Percentiles rank a stretch among this genome's conserved stretches.
These are phyloP conservation scores for Melinaea marsaeus DNA, from an alignment of 2,888 invertebrate species.

Conservation along the genomic window DNA sequence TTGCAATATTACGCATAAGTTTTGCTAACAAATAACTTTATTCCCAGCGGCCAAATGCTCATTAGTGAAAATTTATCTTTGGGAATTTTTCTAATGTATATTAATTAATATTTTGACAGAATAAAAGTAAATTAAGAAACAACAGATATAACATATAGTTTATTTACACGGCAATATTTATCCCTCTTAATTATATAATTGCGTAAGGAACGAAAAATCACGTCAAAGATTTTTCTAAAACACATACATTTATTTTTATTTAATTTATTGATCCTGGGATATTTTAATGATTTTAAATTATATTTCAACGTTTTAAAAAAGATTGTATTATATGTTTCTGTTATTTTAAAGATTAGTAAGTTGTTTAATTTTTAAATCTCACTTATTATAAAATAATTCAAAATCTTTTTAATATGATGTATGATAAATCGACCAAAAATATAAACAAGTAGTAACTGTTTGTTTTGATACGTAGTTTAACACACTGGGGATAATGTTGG, in stretches of 20 bases:
- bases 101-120: conserved; percentile 34
- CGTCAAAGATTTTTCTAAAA: no score
- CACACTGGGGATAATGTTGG: no score
- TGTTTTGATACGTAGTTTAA: no score
- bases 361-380: not conserved
- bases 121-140: conserved; percentile 10
- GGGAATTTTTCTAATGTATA: conserved; percentile 42
- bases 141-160: not conserved
- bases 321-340: not conserved
- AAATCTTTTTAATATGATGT: no score
- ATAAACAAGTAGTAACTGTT: no score
- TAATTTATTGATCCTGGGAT: no score
- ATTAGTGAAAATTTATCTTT: conserved; percentile 54
- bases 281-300: not conserved
- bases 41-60: conserved; percentile 60
- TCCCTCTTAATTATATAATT: no score
- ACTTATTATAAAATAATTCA: no score
- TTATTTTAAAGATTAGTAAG: not conserved
- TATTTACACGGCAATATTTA: no score
- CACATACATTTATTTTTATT: no score
- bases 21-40: conserved; percentile 64
- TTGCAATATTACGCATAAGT: conserved; percentile 47
- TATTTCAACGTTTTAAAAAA: not conserved
- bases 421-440: no score
- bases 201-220: no score